Evolutionary conservation across 2,797 vertebrate species (phyloP).

Genomic region (Spinus olivaceus): DNA sequence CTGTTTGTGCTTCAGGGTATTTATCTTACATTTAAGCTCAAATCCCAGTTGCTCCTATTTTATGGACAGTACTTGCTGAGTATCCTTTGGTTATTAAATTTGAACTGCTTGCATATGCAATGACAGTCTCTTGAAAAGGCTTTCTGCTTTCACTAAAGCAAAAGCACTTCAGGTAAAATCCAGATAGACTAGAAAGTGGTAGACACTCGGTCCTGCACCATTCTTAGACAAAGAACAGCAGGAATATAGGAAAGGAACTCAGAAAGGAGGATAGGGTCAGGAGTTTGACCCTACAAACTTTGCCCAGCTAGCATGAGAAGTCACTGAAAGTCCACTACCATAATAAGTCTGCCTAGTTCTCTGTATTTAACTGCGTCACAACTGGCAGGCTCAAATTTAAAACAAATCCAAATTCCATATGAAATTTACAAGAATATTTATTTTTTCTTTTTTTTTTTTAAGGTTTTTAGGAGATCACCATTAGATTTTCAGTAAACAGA

Average conservation of each 20-base stretch:
- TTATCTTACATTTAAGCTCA: neutral
- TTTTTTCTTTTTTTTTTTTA: neutral
- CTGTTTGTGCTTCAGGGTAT: neutral
- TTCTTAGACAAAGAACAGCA: neutral
- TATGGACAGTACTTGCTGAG: neutral
- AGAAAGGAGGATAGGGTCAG: neutral
- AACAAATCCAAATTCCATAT: neutral
- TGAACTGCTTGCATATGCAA: neutral
- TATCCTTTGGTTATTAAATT: neutral
- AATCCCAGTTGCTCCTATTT: neutral
- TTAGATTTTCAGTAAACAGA: neutral
- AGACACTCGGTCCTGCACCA: neutral
- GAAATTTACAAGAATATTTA: neutral
- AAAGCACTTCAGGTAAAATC: neutral
- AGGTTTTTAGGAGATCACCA: neutral
- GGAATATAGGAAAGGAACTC: neutral
- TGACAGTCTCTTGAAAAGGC: neutral
- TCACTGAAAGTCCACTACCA: neutral
- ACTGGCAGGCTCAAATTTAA: neutral
- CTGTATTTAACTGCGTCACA: neutral
- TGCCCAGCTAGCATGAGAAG: neutral
- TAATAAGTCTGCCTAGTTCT: constrained; percentile 1
- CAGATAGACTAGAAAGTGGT: neutral
- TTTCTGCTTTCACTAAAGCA: neutral
- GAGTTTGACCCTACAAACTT: constrained; percentile 22